A percentile compares a stretch with the other conserved stretches of the same genome.
phyloP scores from a whole-genome alignment of 2,797 vertebrate species.

The Sebastes minor region DNA sequence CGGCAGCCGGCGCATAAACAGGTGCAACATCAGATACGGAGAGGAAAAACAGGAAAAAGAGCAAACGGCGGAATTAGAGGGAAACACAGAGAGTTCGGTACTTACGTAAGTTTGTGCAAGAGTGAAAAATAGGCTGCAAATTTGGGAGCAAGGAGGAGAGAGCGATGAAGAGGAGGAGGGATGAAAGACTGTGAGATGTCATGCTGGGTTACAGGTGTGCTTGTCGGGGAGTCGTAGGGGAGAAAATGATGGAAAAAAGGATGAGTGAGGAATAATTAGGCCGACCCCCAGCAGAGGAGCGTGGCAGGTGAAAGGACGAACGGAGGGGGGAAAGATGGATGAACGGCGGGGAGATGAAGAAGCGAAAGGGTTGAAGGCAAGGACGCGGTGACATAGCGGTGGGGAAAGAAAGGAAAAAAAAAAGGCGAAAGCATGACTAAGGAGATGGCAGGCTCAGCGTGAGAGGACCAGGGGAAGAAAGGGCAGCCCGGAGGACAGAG shows the following conservation, averaged over 20 bases:
- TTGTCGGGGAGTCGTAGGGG: slow-evolving; percentile 31
- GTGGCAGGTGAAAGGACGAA: slow-evolving; percentile 60
- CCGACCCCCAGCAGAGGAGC: slow-evolving; percentile 52
- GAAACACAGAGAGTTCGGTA: slow-evolving; percentile 5
- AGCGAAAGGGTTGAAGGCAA: slow-evolving; percentile 40
- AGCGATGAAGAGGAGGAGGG: slow-evolving; percentile 12
- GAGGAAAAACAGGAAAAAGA: slow-evolving; percentile 1
- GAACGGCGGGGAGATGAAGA: slow-evolving; percentile 29
- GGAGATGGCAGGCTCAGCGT: slow-evolving; percentile 58
- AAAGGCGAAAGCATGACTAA: slow-evolving; percentile 54
- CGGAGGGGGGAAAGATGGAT: slow-evolving; percentile 33
- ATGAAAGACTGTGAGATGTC: slow-evolving; percentile 51
- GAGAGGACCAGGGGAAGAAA: slow-evolving; percentile 39
- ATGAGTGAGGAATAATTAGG: slow-evolving; percentile 58
- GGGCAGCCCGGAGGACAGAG: slow-evolving; percentile 48
- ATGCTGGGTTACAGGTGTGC: slow-evolving; percentile 76
- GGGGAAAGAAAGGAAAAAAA: neutral
- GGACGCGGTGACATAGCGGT: slow-evolving; percentile 39
- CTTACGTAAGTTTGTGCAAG: slow-evolving; percentile 29
- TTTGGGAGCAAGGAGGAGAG: neutral
- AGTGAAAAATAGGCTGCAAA: slow-evolving; percentile 20
- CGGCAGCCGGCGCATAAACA: slow-evolving; percentile 43
- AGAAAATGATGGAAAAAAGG: neutral
- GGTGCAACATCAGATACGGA: slow-evolving; percentile 54
- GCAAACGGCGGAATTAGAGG: slow-evolving; percentile 43